A percentile compares a stretch with the other conserved stretches of the same genome.
These are phyloP conservation scores for Theonella swinhoei DNA, from an alignment of 37 sponge, comb jelly and placozoan species.

Conservation along the genomic window DNA sequence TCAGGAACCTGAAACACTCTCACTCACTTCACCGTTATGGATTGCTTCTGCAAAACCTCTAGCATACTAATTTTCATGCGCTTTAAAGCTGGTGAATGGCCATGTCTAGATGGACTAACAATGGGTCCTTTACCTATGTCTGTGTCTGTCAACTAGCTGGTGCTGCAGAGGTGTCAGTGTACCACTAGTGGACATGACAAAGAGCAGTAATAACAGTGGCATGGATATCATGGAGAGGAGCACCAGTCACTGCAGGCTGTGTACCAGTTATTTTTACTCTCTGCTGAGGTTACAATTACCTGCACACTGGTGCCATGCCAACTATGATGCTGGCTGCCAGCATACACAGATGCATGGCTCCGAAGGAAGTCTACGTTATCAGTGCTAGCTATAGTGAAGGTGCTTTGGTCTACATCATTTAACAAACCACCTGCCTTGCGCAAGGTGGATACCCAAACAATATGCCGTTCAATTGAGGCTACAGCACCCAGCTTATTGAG, in stretches of 20 bases:
- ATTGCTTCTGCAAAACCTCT: too few species aligned
- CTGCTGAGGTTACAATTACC: background rate
- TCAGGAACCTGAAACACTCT: background rate
- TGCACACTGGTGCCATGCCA: conserved; percentile 13
- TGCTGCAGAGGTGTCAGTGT: too few species aligned
- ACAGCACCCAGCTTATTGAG: background rate
- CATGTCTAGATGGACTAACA: background rate
- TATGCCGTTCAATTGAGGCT: background rate
- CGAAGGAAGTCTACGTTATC: background rate
- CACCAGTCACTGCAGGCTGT: too few species aligned
- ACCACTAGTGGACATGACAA: too few species aligned
- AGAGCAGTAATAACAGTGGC: too few species aligned
- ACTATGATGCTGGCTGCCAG: background rate
- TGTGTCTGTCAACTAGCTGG: too few species aligned
- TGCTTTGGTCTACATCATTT: background rate
- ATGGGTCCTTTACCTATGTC: background rate
- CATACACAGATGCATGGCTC: background rate
- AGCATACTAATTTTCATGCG: too few species aligned
- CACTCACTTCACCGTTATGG: too few species aligned
- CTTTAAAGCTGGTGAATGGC: background rate
- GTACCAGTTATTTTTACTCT: too few species aligned
- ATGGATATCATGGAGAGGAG: too few species aligned
- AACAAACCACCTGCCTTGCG: background rate
- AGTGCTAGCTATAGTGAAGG: too few species aligned
- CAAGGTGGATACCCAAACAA: background rate